Conservation (phyloP, 2,797 vertebrate genomes). For the Myripristis jacobus region DNA sequence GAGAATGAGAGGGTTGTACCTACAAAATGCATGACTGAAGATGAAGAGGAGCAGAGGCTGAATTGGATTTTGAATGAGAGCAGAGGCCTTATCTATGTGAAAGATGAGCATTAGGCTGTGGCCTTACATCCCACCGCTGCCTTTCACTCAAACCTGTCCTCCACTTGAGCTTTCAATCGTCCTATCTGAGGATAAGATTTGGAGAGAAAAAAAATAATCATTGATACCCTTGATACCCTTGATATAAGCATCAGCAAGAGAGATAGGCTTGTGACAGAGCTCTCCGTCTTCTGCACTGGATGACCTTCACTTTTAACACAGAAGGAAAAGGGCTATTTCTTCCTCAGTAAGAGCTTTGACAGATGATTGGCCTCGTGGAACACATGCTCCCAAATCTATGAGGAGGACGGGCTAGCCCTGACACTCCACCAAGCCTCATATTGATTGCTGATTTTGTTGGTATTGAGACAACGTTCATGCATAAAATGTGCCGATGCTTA, state of each 20-base stretch:
- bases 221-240: too few relatives aligned
- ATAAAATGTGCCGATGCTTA: not conserved
- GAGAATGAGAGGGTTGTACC: not conserved
- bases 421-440: conserved; percentile 10
- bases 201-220: not conserved
- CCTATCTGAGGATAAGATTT: not conserved
- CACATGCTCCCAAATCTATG: conserved; percentile 12
- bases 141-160: too few relatives aligned
- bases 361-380: conserved; percentile 15
- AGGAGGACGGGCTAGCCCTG: conserved; percentile 6
- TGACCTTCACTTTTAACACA: conserved; percentile 8
- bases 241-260: not conserved
- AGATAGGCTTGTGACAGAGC: not conserved
- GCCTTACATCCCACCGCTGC: not conserved
- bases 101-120: conserved; percentile 29
- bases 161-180: conserved; percentile 1
- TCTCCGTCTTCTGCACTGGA: not conserved
- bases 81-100: conserved; percentile 25
- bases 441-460: conserved; percentile 18
- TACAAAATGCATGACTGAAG: conserved; percentile 27
- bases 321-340: conserved; percentile 23
- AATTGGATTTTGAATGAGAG: conserved; percentile 37
- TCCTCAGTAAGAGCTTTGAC: conserved; percentile 22
- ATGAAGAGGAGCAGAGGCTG: conserved; percentile 27
- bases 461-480: not conserved